phyloP scores from a whole-genome alignment of 2,888 invertebrate species.

The Chrysolina americana region DNA sequence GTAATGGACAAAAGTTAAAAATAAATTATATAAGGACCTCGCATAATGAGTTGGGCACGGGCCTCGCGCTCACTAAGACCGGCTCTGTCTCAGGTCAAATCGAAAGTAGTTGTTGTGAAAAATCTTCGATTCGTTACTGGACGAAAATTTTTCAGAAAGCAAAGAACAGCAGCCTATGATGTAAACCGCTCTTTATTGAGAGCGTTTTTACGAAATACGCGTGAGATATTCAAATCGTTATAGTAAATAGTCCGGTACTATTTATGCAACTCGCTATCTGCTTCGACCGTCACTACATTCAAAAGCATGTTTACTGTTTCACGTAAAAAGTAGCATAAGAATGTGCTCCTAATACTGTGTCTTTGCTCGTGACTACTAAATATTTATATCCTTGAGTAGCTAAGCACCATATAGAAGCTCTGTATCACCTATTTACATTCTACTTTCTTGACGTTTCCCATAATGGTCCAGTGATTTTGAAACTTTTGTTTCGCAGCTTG shows the following conservation, averaged over 20 bases:
- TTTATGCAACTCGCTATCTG: slow-evolving; percentile 45
- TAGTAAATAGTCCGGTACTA: slow-evolving; percentile 34
- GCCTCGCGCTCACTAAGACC: neutral
- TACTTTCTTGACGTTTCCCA: slow-evolving; percentile 33
- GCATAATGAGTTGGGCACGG: neutral
- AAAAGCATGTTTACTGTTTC: slow-evolving; percentile 52
- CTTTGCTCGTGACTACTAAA: slow-evolving; percentile 58
- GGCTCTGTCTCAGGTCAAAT: neutral
- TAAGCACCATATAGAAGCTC: slow-evolving; percentile 41
- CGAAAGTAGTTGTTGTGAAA: neutral
- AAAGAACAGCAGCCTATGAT: neutral
- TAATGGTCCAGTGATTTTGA: slow-evolving; percentile 27
- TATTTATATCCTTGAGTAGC: slow-evolving; percentile 55
- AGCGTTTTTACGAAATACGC: slow-evolving; percentile 8
- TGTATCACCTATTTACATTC: slow-evolving; percentile 37
- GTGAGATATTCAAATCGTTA: slow-evolving; percentile 29
- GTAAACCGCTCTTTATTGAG: slow-evolving; percentile 6
- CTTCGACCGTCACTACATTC: slow-evolving; percentile 45
- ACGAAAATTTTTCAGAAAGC: neutral
- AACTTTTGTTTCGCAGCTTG: slow-evolving; percentile 19
- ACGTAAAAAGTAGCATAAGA: slow-evolving; percentile 50
- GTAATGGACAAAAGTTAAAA: too few species aligned
- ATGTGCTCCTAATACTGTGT: slow-evolving; percentile 54
- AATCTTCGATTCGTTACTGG: neutral
- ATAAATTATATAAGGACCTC: too few species aligned